These are phyloP conservation scores for Drosophila anomalipes DNA, from an alignment of 2,888 invertebrate genomes.

Conservation along the genomic window DNA sequence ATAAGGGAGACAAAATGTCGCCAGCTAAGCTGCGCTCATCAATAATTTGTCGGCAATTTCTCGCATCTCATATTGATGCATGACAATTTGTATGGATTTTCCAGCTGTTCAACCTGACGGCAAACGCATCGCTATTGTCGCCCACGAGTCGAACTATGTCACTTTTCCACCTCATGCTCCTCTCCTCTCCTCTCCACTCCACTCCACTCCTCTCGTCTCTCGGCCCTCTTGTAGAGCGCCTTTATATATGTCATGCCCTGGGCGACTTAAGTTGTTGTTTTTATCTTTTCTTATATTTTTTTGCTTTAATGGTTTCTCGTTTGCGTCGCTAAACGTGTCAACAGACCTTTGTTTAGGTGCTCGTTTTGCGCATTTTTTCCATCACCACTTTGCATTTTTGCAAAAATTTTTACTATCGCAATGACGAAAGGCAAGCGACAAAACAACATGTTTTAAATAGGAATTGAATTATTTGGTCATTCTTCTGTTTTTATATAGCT, in stretches of 20 bases:
- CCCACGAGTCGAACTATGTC: slow-evolving; percentile 16
- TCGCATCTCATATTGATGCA: slow-evolving; percentile 68
- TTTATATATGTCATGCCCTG: neutral
- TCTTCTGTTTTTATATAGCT: neutral
- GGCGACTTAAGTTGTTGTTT: neutral
- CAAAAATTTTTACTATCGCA: neutral
- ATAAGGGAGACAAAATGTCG: slow-evolving; percentile 27
- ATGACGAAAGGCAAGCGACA: neutral
- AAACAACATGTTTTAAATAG: neutral
- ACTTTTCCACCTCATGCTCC: neutral
- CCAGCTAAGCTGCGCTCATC: slow-evolving; percentile 60
- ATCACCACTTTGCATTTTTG: neutral
- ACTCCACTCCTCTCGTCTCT: neutral
- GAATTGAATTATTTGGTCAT: neutral
- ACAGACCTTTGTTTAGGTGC: slow-evolving; percentile 35
- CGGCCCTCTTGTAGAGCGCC: neutral
- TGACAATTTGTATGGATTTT: slow-evolving; percentile 68
- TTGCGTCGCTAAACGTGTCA: slow-evolving; percentile 53
- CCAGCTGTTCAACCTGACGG: slow-evolving; percentile 42
- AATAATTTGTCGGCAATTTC: slow-evolving; percentile 68
- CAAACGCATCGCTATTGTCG: slow-evolving; percentile 20
- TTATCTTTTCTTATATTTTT: neutral
- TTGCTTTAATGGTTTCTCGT: slow-evolving; percentile 40
- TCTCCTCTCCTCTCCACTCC: neutral
- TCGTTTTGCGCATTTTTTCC: neutral